These are phyloP conservation scores for Hypercompe scribonia DNA, from an alignment of 2,888 invertebrate genomes.

Conservation along the genomic window DNA sequence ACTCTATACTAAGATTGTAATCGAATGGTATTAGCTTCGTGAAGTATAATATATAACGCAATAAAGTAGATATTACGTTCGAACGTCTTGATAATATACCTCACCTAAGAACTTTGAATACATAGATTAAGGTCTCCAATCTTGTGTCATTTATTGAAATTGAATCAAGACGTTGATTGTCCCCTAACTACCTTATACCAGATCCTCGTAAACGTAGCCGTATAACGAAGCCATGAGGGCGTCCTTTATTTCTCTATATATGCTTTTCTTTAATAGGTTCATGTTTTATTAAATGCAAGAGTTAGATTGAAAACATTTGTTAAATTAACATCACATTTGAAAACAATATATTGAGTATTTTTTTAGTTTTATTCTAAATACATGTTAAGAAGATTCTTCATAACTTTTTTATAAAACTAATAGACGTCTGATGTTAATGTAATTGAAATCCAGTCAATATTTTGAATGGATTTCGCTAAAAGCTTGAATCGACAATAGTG, in stretches of 20 bases:
- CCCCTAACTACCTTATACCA: conserved; percentile 44
- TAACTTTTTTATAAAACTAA: conserved; percentile 7
- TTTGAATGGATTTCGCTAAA: conserved; percentile 51
- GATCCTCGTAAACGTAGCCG: conserved; percentile 40
- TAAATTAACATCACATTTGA: no score
- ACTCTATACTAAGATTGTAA: conserved; percentile 46
- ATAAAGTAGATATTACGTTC: conserved; percentile 48
- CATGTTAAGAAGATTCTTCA: neutral
- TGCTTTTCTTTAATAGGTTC: conserved; percentile 24
- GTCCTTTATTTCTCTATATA: conserved; percentile 21
- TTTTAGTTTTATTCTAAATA: neutral
- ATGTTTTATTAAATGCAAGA: conserved; percentile 3
- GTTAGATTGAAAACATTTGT: neutral
- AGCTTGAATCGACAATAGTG: conserved; percentile 55
- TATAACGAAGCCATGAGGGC: conserved; percentile 28
- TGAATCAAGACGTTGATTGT: conserved; percentile 49
- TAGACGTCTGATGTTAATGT: conserved; percentile 28
- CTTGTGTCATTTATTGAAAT: conserved; percentile 54
- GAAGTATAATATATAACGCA: conserved; percentile 45
- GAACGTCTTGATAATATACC: conserved; percentile 41
- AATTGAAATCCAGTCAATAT: conserved; percentile 42
- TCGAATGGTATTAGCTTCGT: conserved; percentile 53
- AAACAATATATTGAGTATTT: neutral
- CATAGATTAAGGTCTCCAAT: conserved; percentile 52
- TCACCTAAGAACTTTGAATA: conserved; percentile 46